Base-by-base conservation (phyloP, 2,113 vertebrate species). In the Ciconia stormi region DNA sequence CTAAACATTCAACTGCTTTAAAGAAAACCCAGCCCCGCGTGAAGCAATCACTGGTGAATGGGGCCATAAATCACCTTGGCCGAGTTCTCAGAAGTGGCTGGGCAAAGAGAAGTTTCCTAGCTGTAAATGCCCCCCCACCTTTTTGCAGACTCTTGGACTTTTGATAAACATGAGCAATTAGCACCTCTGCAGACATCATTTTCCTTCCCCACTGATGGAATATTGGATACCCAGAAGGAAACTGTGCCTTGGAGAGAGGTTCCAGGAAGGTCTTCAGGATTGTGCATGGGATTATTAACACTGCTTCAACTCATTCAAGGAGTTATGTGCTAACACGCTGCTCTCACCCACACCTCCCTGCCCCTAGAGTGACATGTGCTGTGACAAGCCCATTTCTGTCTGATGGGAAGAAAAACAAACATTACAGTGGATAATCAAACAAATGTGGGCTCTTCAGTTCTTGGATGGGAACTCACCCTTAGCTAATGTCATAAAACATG, bases 321-420 rank as follows among this genome's bases (percentile, higher is more conserved):
- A 87, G 55, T 2, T 12, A 80, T 81, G 59, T 95, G 84, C 77
- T 91, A 85, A 89, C 89, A 76, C 3, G 25, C 58, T 79, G 44
- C 87, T 63, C 63, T 70, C 53, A 52, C 70, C 86, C 94, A 59
- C 82, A 67, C 42, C 53, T 86, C 85, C 87, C 63, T 78, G 58
- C 53, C 71, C 55, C 53, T 63, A 6, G 8, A 76, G 52, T 56
- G 94, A 78, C 93, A 93, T 71, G 47, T 61, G 77, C 91, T 70
- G 78, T 67, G 80, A 85, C 82, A 87, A 78, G 78, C n/a, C 87
- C 69, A 82, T 82, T 95, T 69, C 94, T 94, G 87, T 83, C 56
- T 65, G 84, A 80, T 59, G 89, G 72, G 87, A 95, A 92, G 94
- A 40, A 95, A 95, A 94, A 92, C 77, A 93, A 96, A 94, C 87